A percentile compares a stretch with the other conserved stretches of the same genome.
Conservation (phyloP, 1,140 invertebrate species). For the Aphidius gifuensis region DNA sequence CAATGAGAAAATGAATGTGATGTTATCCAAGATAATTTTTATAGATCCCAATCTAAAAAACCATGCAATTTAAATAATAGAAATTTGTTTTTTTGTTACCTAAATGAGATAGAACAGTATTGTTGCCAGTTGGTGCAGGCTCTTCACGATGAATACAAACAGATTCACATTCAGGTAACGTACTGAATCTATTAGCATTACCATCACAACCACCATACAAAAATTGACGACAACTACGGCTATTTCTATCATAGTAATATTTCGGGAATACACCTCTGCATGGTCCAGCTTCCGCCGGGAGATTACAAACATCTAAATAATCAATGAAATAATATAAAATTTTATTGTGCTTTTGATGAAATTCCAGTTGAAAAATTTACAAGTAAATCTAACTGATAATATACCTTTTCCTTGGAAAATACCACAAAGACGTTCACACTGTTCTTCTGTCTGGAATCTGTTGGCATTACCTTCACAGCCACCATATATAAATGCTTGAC, state of each 20-base stretch:
- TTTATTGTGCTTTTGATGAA: too few species aligned
- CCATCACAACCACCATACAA: slow-evolving; percentile 82
- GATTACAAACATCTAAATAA: slow-evolving; percentile 61
- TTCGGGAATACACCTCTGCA: slow-evolving; percentile 64
- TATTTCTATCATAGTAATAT: slow-evolving; percentile 65
- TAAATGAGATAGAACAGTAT: slow-evolving; percentile 44
- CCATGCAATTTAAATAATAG: too few species aligned
- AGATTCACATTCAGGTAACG: slow-evolving; percentile 66
- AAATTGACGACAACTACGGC: slow-evolving; percentile 67
- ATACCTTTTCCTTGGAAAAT: slow-evolving; percentile 67
- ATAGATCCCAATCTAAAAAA: too few species aligned
- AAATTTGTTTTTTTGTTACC: slow-evolving; percentile 31
- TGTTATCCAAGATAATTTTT: too few species aligned
- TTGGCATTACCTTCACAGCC: slow-evolving; percentile 85
- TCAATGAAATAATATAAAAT: neutral
- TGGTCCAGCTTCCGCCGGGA: slow-evolving; percentile 64
- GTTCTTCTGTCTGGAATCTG: slow-evolving; percentile 73
- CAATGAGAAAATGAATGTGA: too few species aligned
- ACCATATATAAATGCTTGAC: slow-evolving; percentile 72
- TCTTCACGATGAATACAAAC: slow-evolving; percentile 61
- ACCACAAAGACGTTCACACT: slow-evolving; percentile 78
- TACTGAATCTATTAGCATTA: slow-evolving; percentile 79
- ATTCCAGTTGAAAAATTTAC: neutral
- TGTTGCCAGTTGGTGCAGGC: slow-evolving; percentile 48
- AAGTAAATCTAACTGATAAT: neutral